Conservation (phyloP, 1,140 invertebrate genomes). For the Aradophagus sp. region DNA sequence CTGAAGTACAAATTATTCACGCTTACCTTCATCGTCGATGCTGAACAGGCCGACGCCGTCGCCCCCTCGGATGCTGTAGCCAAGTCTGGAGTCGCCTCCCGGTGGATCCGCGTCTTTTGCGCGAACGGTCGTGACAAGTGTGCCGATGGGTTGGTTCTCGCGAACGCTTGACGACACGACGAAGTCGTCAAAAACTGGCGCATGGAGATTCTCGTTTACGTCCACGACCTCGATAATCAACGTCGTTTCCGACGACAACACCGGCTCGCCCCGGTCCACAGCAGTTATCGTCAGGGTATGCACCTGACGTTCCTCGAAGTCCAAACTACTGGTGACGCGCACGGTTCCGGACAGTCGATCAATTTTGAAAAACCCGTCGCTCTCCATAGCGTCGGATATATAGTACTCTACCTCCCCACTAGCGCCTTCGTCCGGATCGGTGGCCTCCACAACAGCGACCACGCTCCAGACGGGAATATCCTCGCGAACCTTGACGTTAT, state of each 20-base stretch:
- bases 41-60: conserved; percentile 93
- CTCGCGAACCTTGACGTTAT: conserved; percentile 90
- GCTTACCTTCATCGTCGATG: conserved; percentile 92
- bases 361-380: conserved; percentile 82
- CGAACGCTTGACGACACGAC: conserved; percentile 81
- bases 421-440: conserved; percentile 88
- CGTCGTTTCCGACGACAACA: conserved; percentile 83
- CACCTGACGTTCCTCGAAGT: conserved; percentile 91
- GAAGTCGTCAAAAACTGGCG: conserved; percentile 90
- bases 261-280: conserved; percentile 84
- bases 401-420: conserved; percentile 86
- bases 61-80: conserved; percentile 91
- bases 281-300: conserved; percentile 91
- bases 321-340: conserved; percentile 82
- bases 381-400: conserved; percentile 81
- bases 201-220: conserved; percentile 92
- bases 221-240: conserved; percentile 92
- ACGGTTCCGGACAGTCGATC: conserved; percentile 89
- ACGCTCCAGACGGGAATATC: conserved; percentile 92
- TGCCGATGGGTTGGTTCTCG: conserved; percentile 85
- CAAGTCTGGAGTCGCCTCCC: conserved; percentile 85
- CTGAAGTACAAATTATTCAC: too few relatives aligned
- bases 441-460: conserved; percentile 88
- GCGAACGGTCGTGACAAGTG: conserved; percentile 83
- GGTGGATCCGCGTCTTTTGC: conserved; percentile 87